Percentiles rank a stretch among this genome's conserved stretches.
phyloP scores from a whole-genome alignment of 2,113 vertebrate genomes.

The Rhineura floridana region DNA sequence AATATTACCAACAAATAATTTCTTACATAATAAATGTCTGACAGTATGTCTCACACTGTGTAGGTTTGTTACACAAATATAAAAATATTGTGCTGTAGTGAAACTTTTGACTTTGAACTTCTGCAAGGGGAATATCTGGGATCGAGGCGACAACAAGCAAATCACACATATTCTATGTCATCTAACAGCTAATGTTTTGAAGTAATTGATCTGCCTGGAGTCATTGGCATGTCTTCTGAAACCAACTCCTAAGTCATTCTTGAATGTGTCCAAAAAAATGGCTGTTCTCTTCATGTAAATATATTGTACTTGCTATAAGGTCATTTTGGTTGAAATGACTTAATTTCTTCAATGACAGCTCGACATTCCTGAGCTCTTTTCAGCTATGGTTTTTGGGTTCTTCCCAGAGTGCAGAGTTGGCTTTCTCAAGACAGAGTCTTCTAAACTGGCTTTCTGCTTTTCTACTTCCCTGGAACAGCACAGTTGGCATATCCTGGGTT shows the following conservation, averaged over 20 bases:
- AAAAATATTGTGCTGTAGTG: accelerated
- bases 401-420: not conserved
- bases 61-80: not conserved
- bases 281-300: slow-evolving; percentile 1
- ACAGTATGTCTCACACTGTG: not conserved
- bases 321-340: slow-evolving; percentile 14
- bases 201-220: slow-evolving; percentile 35
- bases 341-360: not conserved
- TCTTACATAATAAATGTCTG: not conserved
- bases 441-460: accelerated
- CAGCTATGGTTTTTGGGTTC: not conserved
- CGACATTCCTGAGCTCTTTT: not conserved
- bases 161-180: not conserved
- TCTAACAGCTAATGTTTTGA: not conserved
- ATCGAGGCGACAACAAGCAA: not conserved
- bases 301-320: not conserved
- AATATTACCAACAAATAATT: not conserved
- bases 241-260: slow-evolving; percentile 19
- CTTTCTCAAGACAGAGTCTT: accelerated
- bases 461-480: accelerated
- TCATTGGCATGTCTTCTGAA: not conserved
- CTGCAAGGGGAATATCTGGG: not conserved
- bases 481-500: not conserved
- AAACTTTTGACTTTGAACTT: slow-evolving; percentile 15
- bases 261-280: not conserved